Evolutionary conservation across 1,140 invertebrate genomes (phyloP), one percentile per base, ranked within the genome.

Genomic region (Lepidurus couesii): DNA sequence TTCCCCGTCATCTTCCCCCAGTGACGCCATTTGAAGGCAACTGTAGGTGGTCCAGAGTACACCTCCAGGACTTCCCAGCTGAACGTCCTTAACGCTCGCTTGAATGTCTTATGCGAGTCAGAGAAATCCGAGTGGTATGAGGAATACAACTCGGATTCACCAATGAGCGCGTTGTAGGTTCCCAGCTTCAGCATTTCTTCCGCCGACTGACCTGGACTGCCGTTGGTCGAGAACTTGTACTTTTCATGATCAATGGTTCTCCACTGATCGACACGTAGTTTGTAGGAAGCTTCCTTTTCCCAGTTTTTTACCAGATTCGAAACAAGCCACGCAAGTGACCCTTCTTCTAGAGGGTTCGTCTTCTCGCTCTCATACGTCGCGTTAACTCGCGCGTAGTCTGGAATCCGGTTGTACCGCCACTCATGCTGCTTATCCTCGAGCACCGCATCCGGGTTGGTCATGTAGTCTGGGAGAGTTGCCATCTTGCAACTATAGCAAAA

Each of bases 21-120:
- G 26, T 81, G 81, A n/a, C 81, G 44, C 78, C 80, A 81, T 73
- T 81, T 81, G 44, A 81, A 81, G 11, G 74, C 75, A 1, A 81
- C 45, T 42, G 45, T 77, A 4, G 80, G 81, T 13, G 80, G 75
- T 8, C 47, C 47, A 2, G 81, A 78, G 24, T 80, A 81, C 24
- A 80, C 81, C 45, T 81, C 65, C 0, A 81, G 34, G 45, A 74
- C 45, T 78, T 81, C 80, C 73, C 75, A 77, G 11, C 76, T 79
- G 44, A 81, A 81, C 10, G 73, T 34, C 13, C n/a, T 47, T 9
- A 81, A n/a, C 8, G 76, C 77, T 7, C 10, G 44, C 2, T 79
- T 76, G 73, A 81, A 81, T 42, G 80, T 76, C 47, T 80, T 42
- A 44, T 81, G 79, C 74, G 78, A 79, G 0, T 13, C 65, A 13